These are phyloP conservation scores for Oryzias curvinotus DNA, from an alignment of 2,113 vertebrate species.

Conservation along the genomic window DNA sequence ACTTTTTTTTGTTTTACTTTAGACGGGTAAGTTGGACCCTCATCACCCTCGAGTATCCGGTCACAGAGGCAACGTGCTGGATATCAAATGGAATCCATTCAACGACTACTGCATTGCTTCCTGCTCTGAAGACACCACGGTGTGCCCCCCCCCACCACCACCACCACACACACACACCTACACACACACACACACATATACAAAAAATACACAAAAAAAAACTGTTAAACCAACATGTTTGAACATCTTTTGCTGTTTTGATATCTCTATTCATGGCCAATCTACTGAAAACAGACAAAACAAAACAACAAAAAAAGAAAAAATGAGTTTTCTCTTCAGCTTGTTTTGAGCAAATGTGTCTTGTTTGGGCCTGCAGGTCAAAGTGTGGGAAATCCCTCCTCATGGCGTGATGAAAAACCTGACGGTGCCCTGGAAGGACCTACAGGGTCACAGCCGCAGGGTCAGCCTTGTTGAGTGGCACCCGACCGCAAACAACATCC, in stretches of 20 bases:
- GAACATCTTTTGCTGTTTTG: too few species aligned
- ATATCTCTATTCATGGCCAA: too few species aligned
- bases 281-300: neutral
- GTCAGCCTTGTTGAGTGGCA: slow-evolving; percentile 94
- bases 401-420: slow-evolving; percentile 81
- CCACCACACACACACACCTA: neutral
- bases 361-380: slow-evolving; percentile 76
- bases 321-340: neutral
- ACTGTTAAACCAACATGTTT: too few species aligned
- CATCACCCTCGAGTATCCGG: slow-evolving; percentile 87
- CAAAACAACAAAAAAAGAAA: slow-evolving; percentile 7
- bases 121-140: slow-evolving; percentile 89
- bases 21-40: slow-evolving; percentile 93
- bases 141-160: slow-evolving; percentile 73
- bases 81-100: slow-evolving; percentile 95
- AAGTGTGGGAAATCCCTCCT: slow-evolving; percentile 90
- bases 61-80: slow-evolving; percentile 88
- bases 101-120: slow-evolving; percentile 91
- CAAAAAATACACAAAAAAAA: neutral
- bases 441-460: slow-evolving; percentile 84
- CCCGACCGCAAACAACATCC: slow-evolving; percentile 86
- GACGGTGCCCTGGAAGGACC: slow-evolving; percentile 82
- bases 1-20: slow-evolving; percentile 28
- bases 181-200: neutral
- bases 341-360: slow-evolving; percentile 2